Evolutionary conservation across 2,113 vertebrate species (phyloP), one percentile per base, ranked within the genome.

Genomic region (Sebastes schlegelii): DNA sequence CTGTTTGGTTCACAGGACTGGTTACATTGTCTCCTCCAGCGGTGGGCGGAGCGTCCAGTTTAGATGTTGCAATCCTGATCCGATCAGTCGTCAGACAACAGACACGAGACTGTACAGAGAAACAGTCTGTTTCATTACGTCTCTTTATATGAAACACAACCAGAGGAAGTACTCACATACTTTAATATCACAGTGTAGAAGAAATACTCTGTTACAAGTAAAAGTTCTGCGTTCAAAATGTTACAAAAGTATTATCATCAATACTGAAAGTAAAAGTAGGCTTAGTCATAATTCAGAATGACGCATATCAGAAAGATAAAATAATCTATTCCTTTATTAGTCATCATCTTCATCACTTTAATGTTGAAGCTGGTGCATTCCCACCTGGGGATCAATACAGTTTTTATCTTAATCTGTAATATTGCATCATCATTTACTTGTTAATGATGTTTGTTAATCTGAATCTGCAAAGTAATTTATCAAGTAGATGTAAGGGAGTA

Each of bases 31-130:
- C 82, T 84, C 90, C 90, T 45, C 23, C 12, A 0, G 34, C 8
- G 46, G 46, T 2, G 57, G 52, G 54, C 55, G 26, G 26, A 26
- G 26, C 26, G 26, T 45, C 23, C 12, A 0, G 34, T 49, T 16
- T 67, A 6, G 75, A 85, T 93, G 93, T 78, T 92, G 92, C 92
- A 93, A 93, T 86, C 74, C 60, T 0, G 63, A 54, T 57, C 54
- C 0, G 88, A 68, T 67, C 78, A n/a, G 48, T 90, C 90, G 79
- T 93, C 92, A 93, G 86, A 86, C 62, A 67, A 46, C n/a, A 2
- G 16, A 55, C 74, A 75, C 40, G 64, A 40, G 60, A 61, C 75
- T 9, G 11, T 46, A 8, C 62, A 40, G 11, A 16, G 11, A 26
- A 26, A 26, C 26, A 26, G 26, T 26, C n/a, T 6, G 45, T 66